Percentiles rank a stretch among this genome's conserved stretches.
Evolutionary conservation across 1,140 invertebrate genomes (phyloP).

Genomic region (Trialeurodes vaporariorum): DNA sequence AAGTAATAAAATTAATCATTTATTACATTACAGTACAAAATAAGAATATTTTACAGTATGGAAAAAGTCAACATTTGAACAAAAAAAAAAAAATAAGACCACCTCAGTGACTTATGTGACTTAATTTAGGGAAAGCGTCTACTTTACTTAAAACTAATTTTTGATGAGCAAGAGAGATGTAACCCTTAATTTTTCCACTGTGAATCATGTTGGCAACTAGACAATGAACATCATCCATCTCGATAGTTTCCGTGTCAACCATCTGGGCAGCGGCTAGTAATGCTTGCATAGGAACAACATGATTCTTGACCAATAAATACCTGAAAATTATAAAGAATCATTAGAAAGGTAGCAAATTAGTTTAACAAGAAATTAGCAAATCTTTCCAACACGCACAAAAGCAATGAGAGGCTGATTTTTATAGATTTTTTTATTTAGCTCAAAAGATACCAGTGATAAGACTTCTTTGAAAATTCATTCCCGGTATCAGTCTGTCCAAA

Average conservation of each 20-base stretch:
- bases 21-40: no score
- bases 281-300: conserved; percentile 79
- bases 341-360: conserved; percentile 3
- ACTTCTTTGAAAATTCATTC: no score
- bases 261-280: conserved; percentile 70
- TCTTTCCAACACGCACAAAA: no score
- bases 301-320: conserved; percentile 69
- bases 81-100: no score
- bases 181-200: conserved; percentile 90
- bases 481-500: no score
- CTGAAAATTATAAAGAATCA: conserved; percentile 33
- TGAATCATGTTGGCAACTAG: conserved; percentile 93
- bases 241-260: conserved; percentile 70
- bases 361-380: no score
- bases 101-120: conserved; percentile 24
- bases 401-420: no score
- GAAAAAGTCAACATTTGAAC: no score
- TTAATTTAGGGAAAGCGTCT: conserved; percentile 78
- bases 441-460: no score
- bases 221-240: conserved; percentile 89
- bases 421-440: no score
- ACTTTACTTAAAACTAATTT: conserved; percentile 96
- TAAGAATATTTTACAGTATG: no score
- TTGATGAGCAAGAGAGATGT: conserved; percentile 93
- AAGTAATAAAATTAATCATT: no score